Evolutionary conservation across 2,888 invertebrate species (phyloP).

Genomic region (Cetonia aurata): DNA sequence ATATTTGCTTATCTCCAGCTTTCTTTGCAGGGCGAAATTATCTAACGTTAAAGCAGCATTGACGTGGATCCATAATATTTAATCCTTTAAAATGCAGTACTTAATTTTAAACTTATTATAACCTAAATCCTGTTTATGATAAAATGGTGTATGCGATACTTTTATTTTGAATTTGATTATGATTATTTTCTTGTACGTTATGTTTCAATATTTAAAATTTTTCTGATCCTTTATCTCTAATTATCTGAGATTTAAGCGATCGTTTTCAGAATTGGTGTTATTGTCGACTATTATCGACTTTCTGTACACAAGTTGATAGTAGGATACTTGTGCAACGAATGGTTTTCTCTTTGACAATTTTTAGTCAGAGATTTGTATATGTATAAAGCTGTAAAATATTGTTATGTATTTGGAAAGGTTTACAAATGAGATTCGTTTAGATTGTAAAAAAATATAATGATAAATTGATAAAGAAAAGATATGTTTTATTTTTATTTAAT

Average conservation of each 20-base stretch:
- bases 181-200: no score
- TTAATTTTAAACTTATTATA: conserved; percentile 8
- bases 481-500: no score
- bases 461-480: no score
- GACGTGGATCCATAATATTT: conserved; percentile 73
- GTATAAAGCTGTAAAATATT: conserved; percentile 25
- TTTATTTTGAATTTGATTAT: no score
- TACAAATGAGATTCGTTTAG: neutral
- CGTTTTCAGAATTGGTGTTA: neutral
- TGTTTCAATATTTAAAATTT: neutral
- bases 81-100: conserved; percentile 9
- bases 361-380: conserved; percentile 2
- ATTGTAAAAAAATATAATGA: neutral
- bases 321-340: neutral
- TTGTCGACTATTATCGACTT: no score
- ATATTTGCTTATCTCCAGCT: conserved; percentile 79
- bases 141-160: no score
- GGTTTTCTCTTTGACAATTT: neutral
- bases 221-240: conserved; percentile 13
- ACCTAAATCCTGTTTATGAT: neutral
- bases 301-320: no score
- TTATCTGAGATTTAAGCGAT: conserved; percentile 21
- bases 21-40: conserved; percentile 75
- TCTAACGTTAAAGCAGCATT: conserved; percentile 73
- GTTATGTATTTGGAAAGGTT: neutral